These are phyloP conservation scores for Holocentrus rufus DNA, from an alignment of 2,797 vertebrate genomes.

Conservation along the genomic window DNA sequence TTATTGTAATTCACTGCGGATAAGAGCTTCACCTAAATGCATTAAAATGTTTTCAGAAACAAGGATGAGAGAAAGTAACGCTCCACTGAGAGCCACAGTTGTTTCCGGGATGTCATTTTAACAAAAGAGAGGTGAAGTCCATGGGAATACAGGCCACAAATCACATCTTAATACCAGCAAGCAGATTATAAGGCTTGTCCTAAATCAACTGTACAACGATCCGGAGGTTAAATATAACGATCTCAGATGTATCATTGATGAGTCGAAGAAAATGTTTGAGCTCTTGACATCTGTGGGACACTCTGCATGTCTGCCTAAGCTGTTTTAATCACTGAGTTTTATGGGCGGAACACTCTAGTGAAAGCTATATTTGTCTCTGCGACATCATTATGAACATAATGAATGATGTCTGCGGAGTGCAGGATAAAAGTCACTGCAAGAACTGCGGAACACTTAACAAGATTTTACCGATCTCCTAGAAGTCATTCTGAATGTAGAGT, in stretches of 20 bases:
- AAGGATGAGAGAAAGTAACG: constrained; percentile 44
- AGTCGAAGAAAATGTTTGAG: not conserved
- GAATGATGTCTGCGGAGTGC: too few relatives aligned
- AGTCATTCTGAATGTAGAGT: too few relatives aligned
- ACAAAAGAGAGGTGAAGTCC: constrained; percentile 13
- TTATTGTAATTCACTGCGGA: constrained; percentile 52
- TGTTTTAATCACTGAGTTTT: constrained; percentile 11
- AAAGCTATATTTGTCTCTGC: too few relatives aligned
- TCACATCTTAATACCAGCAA: too few relatives aligned
- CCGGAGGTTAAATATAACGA: constrained; percentile 10
- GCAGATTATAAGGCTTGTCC: constrained; percentile 10
- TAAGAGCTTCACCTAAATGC: constrained; percentile 43
- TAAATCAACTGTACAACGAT: constrained; percentile 1
- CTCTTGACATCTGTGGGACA: not conserved
- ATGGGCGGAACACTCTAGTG: not conserved
- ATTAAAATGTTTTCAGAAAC: constrained; percentile 57
- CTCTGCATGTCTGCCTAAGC: not conserved
- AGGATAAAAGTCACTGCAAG: too few relatives aligned
- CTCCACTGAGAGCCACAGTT: constrained; percentile 43
- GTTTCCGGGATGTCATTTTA: constrained; percentile 37
- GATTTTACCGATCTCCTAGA: too few relatives aligned
- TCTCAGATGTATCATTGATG: constrained; percentile 5
- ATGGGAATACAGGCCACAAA: constrained; percentile 15
- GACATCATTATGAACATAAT: too few relatives aligned
- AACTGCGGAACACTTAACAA: too few relatives aligned